Conservation (phyloP, 2,888 invertebrate genomes). For the Allacma fusca region DNA sequence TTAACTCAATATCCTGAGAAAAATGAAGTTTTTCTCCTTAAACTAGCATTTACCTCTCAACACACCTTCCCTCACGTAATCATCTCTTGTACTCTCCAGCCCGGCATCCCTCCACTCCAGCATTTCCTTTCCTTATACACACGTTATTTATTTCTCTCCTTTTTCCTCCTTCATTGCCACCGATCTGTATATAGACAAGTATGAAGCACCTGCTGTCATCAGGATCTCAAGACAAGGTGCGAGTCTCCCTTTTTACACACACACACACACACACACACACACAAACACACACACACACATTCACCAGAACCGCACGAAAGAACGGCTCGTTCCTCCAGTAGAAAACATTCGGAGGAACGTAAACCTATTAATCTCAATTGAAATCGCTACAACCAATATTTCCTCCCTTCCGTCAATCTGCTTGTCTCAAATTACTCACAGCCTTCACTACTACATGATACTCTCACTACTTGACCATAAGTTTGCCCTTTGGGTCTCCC, state of each 20-base stretch:
- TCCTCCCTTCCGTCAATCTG: constrained; percentile 22
- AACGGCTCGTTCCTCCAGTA: too few relatives aligned
- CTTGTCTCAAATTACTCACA: constrained; percentile 7
- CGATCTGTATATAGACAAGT: constrained; percentile 8
- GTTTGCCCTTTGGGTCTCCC: too few relatives aligned
- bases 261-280: constrained; percentile 10
- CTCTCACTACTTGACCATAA: too few relatives aligned
- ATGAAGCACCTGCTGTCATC: constrained; percentile 34
- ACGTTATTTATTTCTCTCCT: constrained; percentile 20
- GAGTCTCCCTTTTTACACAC: not conserved
- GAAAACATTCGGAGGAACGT: not conserved
- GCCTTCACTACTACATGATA: too few relatives aligned
- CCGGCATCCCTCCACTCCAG: not conserved
- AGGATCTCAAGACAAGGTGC: constrained; percentile 17
- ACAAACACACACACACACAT: constrained; percentile 10
- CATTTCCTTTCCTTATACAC: too few relatives aligned
- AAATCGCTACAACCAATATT: constrained; percentile 21
- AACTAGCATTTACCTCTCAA: constrained; percentile 14
- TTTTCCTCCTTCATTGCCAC: not conserved
- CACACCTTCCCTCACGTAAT: constrained; percentile 17
- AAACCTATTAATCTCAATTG: constrained; percentile 13
- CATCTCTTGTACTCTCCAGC: constrained; percentile 6
- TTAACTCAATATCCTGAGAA: constrained; percentile 16
- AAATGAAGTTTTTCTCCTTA: not conserved
- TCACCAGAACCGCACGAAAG: too few relatives aligned